Conservation (phyloP, 2,888 invertebrate genomes). For the Eulithis testata region DNA sequence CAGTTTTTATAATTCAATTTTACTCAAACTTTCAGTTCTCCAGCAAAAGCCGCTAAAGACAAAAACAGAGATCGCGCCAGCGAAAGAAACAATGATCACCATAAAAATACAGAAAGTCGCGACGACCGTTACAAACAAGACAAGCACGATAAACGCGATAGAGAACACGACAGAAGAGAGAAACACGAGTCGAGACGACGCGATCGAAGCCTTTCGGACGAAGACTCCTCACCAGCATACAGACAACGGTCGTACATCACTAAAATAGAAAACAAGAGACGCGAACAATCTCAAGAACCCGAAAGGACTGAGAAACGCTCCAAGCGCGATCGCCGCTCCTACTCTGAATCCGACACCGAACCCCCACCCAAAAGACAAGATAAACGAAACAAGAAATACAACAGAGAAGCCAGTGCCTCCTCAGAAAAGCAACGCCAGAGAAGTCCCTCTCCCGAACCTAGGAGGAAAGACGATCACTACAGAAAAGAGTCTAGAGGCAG, state of each 20-base stretch:
- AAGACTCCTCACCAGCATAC: constrained; percentile 60
- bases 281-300: constrained; percentile 56
- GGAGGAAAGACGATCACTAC: constrained; percentile 54
- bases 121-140: constrained; percentile 64
- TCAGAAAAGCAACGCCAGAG: constrained; percentile 67
- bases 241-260: constrained; percentile 67
- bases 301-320: constrained; percentile 57
- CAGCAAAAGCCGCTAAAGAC: constrained; percentile 66
- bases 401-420: constrained; percentile 60
- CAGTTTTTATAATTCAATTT: background rate
- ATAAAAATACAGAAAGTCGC: constrained; percentile 74
- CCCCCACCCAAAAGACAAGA: constrained; percentile 49
- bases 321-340: constrained; percentile 60
- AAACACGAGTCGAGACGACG: constrained; percentile 54
- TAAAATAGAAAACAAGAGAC: constrained; percentile 64
- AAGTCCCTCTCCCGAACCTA: constrained; percentile 62
- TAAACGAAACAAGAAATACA: constrained; percentile 57
- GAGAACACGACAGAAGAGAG: constrained; percentile 22
- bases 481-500: constrained; percentile 50
- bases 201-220: constrained; percentile 58
- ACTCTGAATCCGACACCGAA: constrained; percentile 61
- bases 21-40: constrained; percentile 64
- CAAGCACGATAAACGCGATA: constrained; percentile 72
- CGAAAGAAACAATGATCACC: constrained; percentile 65
- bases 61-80: constrained; percentile 64